Base-by-base conservation (phyloP, 2,113 vertebrate species). In the Spizaetus ornatus region DNA sequence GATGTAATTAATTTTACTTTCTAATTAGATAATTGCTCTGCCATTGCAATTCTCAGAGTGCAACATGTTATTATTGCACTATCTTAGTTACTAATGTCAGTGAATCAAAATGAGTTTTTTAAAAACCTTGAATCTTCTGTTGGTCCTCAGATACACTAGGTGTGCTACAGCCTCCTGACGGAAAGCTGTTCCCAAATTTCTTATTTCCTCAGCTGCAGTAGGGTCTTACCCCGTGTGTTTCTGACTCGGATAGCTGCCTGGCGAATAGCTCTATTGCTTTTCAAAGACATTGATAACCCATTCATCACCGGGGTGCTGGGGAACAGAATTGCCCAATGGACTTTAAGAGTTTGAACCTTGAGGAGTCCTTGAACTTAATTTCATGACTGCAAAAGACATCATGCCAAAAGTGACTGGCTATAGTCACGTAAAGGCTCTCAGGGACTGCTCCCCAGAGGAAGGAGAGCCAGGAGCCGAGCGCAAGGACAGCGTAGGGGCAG, bases 1-100 rank as follows among this genome's bases (percentile, higher is more conserved):
- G 27, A 36, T 65, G 53, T 18, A 72, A 89, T 91, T 95, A 93
- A 70, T 93, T 93, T 91, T 32, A 76, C 47, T 78, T 88, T 79
- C 86, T 92, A 95, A 95, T 89, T 87, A 91, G 70, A 42, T 94
- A 92, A 87, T 92, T 79, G 91, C 47, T 80, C 89, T 90, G 70
- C 61, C 86, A 29, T 45, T 62, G 58, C 62, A 91, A 3, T 62
- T 79, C 45, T 87, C 42, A 3, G 65, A 50, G 23, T 32, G 62
- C 3, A 91, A 18, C 4, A 0, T 19, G 70, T 88, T 48, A 74
- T 90, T 95, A 82, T 18, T 91, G 62, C 48, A 65, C 16, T 17
- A 10, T 10, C 55, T n/a, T 36, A 61, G n/a, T 43, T 61, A 69
- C 53, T 61, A 42, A 81, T 61, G 77, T 21, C 88, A 91, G 32